A percentile compares a stretch with the other conserved stretches of the same genome.
These are phyloP conservation scores for Heteromyza rotundicornis DNA, from an alignment of 2,888 invertebrate species.

Conservation along the genomic window DNA sequence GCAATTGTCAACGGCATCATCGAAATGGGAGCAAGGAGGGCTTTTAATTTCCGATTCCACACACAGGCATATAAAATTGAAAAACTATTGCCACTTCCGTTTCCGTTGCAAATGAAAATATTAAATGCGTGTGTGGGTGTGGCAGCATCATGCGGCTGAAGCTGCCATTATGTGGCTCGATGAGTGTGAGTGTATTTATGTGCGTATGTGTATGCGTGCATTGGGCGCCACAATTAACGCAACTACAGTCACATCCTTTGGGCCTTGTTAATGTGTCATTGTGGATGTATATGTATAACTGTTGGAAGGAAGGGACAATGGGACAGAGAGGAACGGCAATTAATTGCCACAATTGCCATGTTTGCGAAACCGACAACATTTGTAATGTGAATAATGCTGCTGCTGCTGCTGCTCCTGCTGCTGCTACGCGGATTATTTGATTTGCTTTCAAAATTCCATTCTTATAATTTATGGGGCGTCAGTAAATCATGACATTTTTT, in stretches of 20 bases:
- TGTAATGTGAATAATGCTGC: too few species aligned
- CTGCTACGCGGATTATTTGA: background rate
- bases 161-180: too few species aligned
- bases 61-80: background rate
- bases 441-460: background rate
- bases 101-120: slow-evolving; percentile 4
- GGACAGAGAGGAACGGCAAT: background rate
- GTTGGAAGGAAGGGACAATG: too few species aligned
- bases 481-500: background rate
- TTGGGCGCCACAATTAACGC: too few species aligned
- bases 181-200: too few species aligned
- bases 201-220: background rate
- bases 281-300: too few species aligned
- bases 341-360: background rate
- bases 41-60: background rate
- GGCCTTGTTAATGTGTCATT: background rate
- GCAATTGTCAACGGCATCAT: background rate
- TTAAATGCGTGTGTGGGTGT: background rate
- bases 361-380: too few species aligned
- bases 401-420: too few species aligned
- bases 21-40: background rate
- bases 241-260: background rate
- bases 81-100: slow-evolving; percentile 5
- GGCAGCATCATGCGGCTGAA: too few species aligned
- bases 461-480: background rate